Evolutionary conservation across 2,113 vertebrate genomes (phyloP), one percentile per base, ranked within the genome.

Genomic region (Cynopterus brachyotis): DNA sequence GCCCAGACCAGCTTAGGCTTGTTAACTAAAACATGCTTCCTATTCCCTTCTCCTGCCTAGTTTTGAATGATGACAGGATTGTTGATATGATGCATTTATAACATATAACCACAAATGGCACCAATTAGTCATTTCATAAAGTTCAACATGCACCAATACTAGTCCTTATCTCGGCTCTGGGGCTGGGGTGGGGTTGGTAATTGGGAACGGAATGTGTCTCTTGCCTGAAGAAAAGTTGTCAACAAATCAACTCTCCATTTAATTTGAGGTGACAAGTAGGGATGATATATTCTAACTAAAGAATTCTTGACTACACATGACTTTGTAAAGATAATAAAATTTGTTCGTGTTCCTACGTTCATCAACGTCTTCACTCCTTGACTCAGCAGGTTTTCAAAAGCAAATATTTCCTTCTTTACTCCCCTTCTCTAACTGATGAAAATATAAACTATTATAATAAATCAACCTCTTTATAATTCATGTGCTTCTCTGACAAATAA

Each of bases 71-170:
- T 37, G 95, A 94, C 95, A 91, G 83, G 17, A 22, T 50, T 59
- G 93, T 76, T 94, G 96, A 91, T 59, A 70, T 10, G 78, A 89
- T 84, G 73, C 55, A 60, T 87, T 92, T 66, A 85, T 37, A 73
- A 35, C 87, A 47, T 96, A 92, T 60, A 96, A 57, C 95, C 94
- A 85, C 97, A 95, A 96, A 94, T 90, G 96, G 90, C 55, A 82
- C 76, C 94, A 91, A 92, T 93, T 92, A 70, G 76, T 80, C 93
- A 75, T 81, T 72, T 82, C 70, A 69, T 32, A 53, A 92, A 91
- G 60, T 47, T 50, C 42, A 53, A 11, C 28, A 1, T 9, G 12
- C 70, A 30, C 92, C 35, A 32, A 45, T 35, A 9, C 2, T 1
- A 42, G 47, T 67, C 59, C 79, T 94, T 87, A 57, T 90, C 90